A percentile compares a stretch with the other conserved stretches of the same genome.
phyloP scores from a whole-genome alignment of 2,888 invertebrate genomes.

The Cheilosia soror region DNA sequence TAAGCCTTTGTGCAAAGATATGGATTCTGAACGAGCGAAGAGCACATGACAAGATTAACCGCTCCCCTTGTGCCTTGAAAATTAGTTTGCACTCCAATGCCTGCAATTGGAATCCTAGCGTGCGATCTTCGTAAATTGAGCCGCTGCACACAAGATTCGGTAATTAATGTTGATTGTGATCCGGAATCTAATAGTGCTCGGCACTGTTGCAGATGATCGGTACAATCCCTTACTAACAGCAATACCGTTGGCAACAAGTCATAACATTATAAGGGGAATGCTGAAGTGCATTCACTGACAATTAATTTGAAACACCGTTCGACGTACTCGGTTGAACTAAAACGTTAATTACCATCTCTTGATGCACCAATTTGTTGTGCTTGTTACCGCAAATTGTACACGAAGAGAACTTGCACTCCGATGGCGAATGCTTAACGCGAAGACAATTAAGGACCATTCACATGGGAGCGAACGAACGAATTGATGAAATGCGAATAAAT shows the following conservation, averaged over 20 bases:
- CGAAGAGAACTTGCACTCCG: background rate
- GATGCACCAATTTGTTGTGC: conserved; percentile 30
- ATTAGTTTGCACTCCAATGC: background rate
- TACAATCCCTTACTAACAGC: conserved; percentile 29
- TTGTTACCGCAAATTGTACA: conserved; percentile 23
- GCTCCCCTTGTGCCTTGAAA: conserved; percentile 21
- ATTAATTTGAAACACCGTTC: background rate
- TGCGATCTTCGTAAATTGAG: conserved; percentile 20
- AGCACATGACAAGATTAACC: conserved; percentile 17
- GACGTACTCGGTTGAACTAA: background rate
- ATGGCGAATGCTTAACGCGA: background rate
- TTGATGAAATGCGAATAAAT: no score
- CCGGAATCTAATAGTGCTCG: no score
- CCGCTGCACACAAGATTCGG: conserved; percentile 18
- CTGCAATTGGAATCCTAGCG: conserved; percentile 14
- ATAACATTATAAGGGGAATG: background rate
- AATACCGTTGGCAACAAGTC: conserved; percentile 32
- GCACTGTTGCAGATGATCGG: no score
- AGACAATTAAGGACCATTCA: no score
- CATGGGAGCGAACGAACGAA: no score
- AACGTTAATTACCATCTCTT: background rate
- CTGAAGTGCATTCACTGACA: conserved; percentile 5
- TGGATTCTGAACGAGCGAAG: background rate
- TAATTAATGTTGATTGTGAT: conserved; percentile 4
- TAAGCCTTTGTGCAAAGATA: conserved; percentile 14